phyloP scores from a whole-genome alignment of 2,113 vertebrate genomes.

The Scartelaos histophorus region DNA sequence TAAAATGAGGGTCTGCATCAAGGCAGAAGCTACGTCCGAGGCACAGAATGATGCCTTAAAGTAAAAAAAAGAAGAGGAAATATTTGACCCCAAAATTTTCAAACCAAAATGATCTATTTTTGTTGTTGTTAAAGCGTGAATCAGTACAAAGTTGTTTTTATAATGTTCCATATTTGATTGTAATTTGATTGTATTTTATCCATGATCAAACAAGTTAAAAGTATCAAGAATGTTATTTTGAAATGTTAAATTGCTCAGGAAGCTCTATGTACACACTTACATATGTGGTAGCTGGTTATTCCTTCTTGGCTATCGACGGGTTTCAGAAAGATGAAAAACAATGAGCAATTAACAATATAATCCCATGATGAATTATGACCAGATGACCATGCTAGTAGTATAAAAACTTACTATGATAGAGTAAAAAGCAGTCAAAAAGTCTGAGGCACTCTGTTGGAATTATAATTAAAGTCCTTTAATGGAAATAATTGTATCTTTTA shows the following conservation, averaged over 20 bases:
- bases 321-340: too few species aligned
- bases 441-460: too few species aligned
- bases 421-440: too few species aligned
- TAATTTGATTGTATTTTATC: constrained; percentile 20
- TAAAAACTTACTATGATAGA: too few species aligned
- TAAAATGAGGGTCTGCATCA: constrained; percentile 23
- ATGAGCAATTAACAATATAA: too few species aligned
- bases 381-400: too few species aligned
- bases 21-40: constrained; percentile 6
- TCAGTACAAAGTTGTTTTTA: constrained; percentile 40
- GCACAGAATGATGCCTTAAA: constrained; percentile 39
- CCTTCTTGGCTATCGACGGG: background rate
- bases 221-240: constrained; percentile 50
- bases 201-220: constrained; percentile 26
- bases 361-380: too few species aligned
- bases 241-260: constrained; percentile 65
- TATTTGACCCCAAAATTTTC: constrained; percentile 13
- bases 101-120: constrained; percentile 25
- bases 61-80: constrained; percentile 6
- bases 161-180: constrained; percentile 42
- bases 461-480: too few species aligned
- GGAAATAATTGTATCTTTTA: too few species aligned
- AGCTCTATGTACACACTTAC: constrained; percentile 43
- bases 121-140: constrained; percentile 2
- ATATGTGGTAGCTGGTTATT: constrained; percentile 33